Evolutionary conservation across 2,888 invertebrate species (phyloP).

Genomic region (Tricholauxania praeusta): DNA sequence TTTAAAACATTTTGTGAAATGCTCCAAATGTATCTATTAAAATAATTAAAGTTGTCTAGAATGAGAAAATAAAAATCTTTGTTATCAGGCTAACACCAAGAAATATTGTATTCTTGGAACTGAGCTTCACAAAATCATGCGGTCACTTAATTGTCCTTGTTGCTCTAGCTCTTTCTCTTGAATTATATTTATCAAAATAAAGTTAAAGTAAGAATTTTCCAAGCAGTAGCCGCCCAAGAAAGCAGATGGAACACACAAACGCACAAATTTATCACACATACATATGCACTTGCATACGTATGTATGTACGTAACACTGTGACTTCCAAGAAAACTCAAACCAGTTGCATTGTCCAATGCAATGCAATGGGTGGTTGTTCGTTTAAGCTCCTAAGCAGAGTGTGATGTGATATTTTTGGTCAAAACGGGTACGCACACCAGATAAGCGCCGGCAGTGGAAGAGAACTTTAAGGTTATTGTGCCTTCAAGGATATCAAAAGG

Average conservation of each 20-base stretch:
- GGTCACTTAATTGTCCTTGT: slow-evolving; percentile 17
- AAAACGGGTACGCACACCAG: too few species aligned
- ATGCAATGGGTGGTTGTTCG: too few species aligned
- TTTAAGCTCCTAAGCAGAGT: too few species aligned
- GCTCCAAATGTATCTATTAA: too few species aligned
- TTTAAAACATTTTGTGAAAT: too few species aligned
- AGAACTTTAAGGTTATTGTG: too few species aligned
- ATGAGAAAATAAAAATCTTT: neutral
- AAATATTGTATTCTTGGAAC: neutral
- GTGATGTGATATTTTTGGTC: too few species aligned
- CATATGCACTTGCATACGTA: neutral
- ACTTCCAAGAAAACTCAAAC: slow-evolving; percentile 34
- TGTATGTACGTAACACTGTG: slow-evolving; percentile 24
- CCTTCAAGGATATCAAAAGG: too few species aligned
- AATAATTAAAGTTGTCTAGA: neutral
- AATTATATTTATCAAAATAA: too few species aligned
- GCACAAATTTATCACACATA: slow-evolving; percentile 14
- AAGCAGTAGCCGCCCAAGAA: slow-evolving; percentile 28
- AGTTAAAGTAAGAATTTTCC: neutral
- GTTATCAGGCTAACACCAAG: neutral
- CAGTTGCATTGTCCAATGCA: neutral
- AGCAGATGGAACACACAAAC: slow-evolving; percentile 9
- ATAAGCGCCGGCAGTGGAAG: too few species aligned
- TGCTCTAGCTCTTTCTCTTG: too few species aligned
- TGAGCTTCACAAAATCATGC: slow-evolving; percentile 31